Evolutionary conservation across 2,113 vertebrate species (phyloP).

Genomic region (Cavia porcellus): DNA sequence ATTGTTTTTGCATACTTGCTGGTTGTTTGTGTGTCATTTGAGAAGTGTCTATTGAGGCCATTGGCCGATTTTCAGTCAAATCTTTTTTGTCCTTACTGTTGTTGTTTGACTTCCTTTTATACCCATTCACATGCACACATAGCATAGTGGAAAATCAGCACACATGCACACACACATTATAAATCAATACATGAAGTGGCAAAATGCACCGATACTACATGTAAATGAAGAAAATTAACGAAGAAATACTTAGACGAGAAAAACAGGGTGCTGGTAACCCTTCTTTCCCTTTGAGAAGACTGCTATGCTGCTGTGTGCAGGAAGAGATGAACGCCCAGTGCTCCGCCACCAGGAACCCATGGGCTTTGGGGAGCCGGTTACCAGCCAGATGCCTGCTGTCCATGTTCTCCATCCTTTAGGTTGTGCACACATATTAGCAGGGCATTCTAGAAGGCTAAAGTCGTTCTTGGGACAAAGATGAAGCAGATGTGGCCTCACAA

Average conservation of each 20-base stretch:
- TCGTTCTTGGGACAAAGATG: neutral
- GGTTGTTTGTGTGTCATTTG: neutral
- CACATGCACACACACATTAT: neutral
- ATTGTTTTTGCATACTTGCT: neutral
- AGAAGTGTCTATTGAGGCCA: neutral
- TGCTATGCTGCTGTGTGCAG: neutral
- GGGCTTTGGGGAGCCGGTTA: neutral
- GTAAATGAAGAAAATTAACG: slow-evolving; percentile 20
- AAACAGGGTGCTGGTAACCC: neutral
- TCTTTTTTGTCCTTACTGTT: neutral
- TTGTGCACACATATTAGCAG: neutral
- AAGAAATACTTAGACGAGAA: neutral
- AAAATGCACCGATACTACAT: slow-evolving; percentile 21
- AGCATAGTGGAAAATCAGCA: neutral
- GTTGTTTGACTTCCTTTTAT: neutral
- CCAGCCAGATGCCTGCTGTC: neutral
- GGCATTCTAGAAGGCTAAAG: neutral
- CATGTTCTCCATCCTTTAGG: slow-evolving; percentile 2
- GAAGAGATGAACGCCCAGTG: neutral
- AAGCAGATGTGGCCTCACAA: neutral
- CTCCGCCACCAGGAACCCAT: neutral
- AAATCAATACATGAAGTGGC: neutral
- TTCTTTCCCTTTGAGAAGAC: neutral
- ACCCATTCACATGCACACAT: neutral
- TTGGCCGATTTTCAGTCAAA: neutral